Evolutionary conservation across 2,797 vertebrate genomes (phyloP).

Genomic region (Lates japonicus): DNA sequence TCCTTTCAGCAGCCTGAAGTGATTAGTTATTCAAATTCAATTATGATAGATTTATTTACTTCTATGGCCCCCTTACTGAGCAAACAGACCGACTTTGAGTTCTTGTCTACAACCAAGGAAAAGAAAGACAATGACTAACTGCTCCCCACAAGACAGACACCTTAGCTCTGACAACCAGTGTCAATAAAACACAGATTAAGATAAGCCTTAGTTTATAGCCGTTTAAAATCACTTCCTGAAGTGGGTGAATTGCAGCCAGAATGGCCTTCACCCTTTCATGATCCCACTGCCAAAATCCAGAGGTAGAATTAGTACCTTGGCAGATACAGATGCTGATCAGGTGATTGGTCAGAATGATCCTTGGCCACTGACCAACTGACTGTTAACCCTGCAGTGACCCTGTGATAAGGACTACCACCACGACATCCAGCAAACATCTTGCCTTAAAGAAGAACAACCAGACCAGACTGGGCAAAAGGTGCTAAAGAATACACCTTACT

Average conservation of each 20-base stretch:
- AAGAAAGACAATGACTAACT: constrained; percentile 59
- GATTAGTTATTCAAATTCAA: constrained; percentile 3
- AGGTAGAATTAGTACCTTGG: constrained; percentile 59
- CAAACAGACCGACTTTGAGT: constrained; percentile 29
- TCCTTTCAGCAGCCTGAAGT: neutral
- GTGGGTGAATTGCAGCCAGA: constrained; percentile 67
- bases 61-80: constrained; percentile 24
- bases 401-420: constrained; percentile 82
- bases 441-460: constrained; percentile 65
- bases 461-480: constrained; percentile 26
- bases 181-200: constrained; percentile 79
- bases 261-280: constrained; percentile 77
- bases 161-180: constrained; percentile 65
- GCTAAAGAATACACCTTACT: neutral
- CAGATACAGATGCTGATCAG: constrained; percentile 59
- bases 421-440: constrained; percentile 81
- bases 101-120: constrained; percentile 40
- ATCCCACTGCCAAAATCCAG: constrained; percentile 70
- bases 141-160: constrained; percentile 63
- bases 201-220: constrained; percentile 74
- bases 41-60: constrained; percentile 16
- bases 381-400: constrained; percentile 83
- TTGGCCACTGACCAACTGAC: constrained; percentile 69
- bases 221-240: constrained; percentile 80
- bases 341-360: constrained; percentile 64